Percentiles rank a stretch among this genome's conserved stretches.
phyloP scores from a whole-genome alignment of 2,113 vertebrate species.

The Xenopus laevis region DNA sequence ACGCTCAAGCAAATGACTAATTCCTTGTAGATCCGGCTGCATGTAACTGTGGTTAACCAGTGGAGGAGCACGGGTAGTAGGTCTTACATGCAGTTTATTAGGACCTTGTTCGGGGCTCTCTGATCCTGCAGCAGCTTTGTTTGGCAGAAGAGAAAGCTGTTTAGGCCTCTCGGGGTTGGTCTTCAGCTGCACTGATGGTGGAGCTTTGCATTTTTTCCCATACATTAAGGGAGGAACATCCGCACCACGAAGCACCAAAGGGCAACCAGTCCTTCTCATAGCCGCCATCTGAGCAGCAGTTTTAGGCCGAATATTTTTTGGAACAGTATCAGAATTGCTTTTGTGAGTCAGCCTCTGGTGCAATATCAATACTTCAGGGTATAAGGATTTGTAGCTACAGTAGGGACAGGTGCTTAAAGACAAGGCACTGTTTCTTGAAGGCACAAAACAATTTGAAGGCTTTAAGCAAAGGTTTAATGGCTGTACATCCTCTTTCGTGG shows the following conservation, averaged over 20 bases:
- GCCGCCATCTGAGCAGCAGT: slow-evolving; percentile 49
- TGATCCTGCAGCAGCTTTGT: slow-evolving; percentile 49
- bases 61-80: slow-evolving; percentile 47
- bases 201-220: slow-evolving; percentile 66
- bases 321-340: slow-evolving; percentile 61
- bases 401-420: slow-evolving; percentile 69
- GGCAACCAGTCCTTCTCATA: slow-evolving; percentile 82
- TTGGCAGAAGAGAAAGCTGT: slow-evolving; percentile 44
- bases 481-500: slow-evolving; percentile 56
- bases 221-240: slow-evolving; percentile 75
- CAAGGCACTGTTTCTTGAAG: slow-evolving; percentile 58
- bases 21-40: slow-evolving; percentile 55
- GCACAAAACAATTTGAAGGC: slow-evolving; percentile 55
- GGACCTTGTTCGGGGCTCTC: slow-evolving; percentile 61
- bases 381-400: slow-evolving; percentile 83
- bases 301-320: slow-evolving; percentile 58
- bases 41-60: slow-evolving; percentile 50
- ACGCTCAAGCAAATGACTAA: slow-evolving; percentile 54
- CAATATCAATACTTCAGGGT: slow-evolving; percentile 87
- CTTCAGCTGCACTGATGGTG: slow-evolving; percentile 54
- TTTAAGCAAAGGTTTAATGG: slow-evolving; percentile 81
- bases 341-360: slow-evolving; percentile 85
- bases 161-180: slow-evolving; percentile 57
- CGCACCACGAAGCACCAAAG: slow-evolving; percentile 81
- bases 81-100: slow-evolving; percentile 62